A percentile compares a stretch with the other conserved stretches of the same genome.
Conservation (phyloP, 2,888 invertebrate species). For the Dascillus cervinus region DNA sequence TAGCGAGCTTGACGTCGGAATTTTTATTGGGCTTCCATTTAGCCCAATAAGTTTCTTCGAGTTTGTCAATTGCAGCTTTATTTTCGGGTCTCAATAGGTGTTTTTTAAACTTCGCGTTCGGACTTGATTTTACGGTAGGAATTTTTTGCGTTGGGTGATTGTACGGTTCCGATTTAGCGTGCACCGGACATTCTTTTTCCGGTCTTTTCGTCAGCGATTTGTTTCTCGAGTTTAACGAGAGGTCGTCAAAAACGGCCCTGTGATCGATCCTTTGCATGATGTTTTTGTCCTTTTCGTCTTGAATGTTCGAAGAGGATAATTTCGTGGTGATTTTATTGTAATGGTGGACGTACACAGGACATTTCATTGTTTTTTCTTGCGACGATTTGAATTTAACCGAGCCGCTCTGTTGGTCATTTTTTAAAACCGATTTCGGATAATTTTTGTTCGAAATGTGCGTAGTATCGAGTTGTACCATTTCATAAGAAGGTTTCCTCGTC, state of each 20-base stretch:
- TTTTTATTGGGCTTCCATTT: constrained; percentile 32
- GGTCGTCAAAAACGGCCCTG: constrained; percentile 7
- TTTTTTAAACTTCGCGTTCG: constrained; percentile 11
- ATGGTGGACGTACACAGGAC: constrained; percentile 11
- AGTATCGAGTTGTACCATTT: neutral
- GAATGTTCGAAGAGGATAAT: neutral
- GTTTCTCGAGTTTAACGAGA: constrained; percentile 1
- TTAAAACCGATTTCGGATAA: neutral
- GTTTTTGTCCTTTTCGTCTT: constrained; percentile 7
- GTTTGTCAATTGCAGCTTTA: constrained; percentile 26
- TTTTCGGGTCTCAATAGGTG: constrained; percentile 10
- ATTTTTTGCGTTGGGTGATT: neutral
- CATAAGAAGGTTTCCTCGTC: constrained; percentile 1
- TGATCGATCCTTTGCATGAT: constrained; percentile 2
- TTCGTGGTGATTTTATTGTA: constrained; percentile 4
- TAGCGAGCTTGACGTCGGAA: constrained; percentile 1
- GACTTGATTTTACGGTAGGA: constrained; percentile 1
- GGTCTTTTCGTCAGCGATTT: neutral
- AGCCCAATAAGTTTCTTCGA: constrained; percentile 40
- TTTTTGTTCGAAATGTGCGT: neutral
- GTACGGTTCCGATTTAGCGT: neutral
- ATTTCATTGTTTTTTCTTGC: constrained; percentile 5
- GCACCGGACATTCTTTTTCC: neutral
- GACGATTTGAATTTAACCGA: constrained; percentile 1
- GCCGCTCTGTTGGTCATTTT: constrained; percentile 1